phyloP scores from a whole-genome alignment of 2,888 invertebrate genomes.

The Dendrolimus pini region DNA sequence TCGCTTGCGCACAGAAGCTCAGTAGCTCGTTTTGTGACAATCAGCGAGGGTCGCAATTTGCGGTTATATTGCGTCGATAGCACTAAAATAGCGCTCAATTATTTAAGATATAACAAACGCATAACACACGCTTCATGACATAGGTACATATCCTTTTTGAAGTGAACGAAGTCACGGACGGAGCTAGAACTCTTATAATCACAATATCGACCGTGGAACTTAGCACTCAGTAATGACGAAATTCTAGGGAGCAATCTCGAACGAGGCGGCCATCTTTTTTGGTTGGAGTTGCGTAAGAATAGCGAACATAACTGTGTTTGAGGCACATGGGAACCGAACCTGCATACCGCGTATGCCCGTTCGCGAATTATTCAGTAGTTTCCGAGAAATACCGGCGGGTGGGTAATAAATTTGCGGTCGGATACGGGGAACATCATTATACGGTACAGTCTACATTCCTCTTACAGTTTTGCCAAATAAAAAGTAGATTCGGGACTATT shows the following conservation, averaged over 20 bases:
- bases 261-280: conserved; percentile 9
- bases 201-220: background rate
- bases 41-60: too few relatives aligned
- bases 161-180: too few relatives aligned
- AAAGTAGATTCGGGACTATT: conserved; percentile 58
- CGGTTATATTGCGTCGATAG: too few relatives aligned
- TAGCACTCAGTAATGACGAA: background rate
- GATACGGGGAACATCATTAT: conserved; percentile 49
- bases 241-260: background rate
- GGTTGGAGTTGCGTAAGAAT: conserved; percentile 56
- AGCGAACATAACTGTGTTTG: conserved; percentile 66
- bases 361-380: conserved; percentile 64
- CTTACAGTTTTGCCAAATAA: conserved; percentile 46
- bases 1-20: too few relatives aligned
- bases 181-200: too few relatives aligned
- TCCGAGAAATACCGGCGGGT: conserved; percentile 52
- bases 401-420: conserved; percentile 55
- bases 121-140: too few relatives aligned
- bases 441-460: conserved; percentile 70
- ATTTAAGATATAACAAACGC: too few relatives aligned
- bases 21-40: too few relatives aligned
- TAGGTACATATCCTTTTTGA: too few relatives aligned
- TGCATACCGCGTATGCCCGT: conserved; percentile 48
- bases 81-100: too few relatives aligned
- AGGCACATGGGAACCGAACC: conserved; percentile 47